These are phyloP conservation scores for Microplitis manilae DNA, from an alignment of 2,888 invertebrate genomes.

Conservation along the genomic window DNA sequence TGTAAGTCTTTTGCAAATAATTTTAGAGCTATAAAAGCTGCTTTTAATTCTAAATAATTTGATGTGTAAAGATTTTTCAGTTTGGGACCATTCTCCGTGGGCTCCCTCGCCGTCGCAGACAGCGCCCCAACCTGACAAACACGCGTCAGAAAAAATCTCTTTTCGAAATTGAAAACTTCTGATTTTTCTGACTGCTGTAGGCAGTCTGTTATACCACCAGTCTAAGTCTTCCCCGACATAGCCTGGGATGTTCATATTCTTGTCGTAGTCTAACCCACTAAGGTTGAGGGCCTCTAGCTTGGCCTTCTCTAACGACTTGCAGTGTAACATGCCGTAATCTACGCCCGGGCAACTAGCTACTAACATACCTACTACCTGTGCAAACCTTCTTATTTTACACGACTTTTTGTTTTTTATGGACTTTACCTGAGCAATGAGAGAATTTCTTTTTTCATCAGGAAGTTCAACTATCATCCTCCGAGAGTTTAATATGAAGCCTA, in stretches of 20 bases:
- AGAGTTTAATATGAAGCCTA: neutral
- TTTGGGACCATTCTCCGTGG: neutral
- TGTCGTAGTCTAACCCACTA: neutral
- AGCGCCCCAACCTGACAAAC: neutral
- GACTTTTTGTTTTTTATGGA: neutral
- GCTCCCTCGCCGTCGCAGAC: neutral
- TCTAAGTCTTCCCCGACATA: no score
- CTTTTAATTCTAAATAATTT: neutral
- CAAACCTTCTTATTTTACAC: neutral
- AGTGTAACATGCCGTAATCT: neutral
- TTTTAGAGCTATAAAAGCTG: conserved; percentile 38
- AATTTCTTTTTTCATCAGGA: neutral
- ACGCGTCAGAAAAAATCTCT: no score
- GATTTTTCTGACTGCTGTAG: no score
- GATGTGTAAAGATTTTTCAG: neutral
- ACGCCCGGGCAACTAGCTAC: neutral
- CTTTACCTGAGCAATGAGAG: neutral
- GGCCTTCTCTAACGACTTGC: neutral
- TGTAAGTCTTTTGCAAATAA: conserved; percentile 40
- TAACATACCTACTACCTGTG: neutral
- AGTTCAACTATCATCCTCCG: neutral
- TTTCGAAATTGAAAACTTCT: no score
- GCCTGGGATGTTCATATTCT: neutral
- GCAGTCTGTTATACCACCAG: no score
- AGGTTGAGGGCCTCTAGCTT: neutral